A percentile compares a stretch with the other conserved stretches of the same genome.
Evolutionary conservation across 2,797 vertebrate species (phyloP).

Genomic region (Lutjanus campechanus): DNA sequence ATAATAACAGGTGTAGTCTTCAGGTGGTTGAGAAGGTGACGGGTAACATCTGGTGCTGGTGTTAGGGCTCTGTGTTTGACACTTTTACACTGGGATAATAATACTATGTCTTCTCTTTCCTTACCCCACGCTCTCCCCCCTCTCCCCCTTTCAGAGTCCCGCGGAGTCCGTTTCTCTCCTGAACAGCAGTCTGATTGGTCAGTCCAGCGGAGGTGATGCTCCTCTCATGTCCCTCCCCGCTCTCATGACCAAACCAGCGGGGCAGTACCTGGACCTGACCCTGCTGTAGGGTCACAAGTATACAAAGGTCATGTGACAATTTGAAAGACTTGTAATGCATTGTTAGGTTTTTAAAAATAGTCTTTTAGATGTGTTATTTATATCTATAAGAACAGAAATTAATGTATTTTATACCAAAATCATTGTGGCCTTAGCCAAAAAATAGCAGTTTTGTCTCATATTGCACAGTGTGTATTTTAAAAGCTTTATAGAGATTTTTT

Average conservation of each 20-base stretch:
- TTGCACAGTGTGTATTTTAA: constrained; percentile 87
- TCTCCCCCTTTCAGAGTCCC: constrained; percentile 73
- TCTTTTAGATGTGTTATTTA: constrained; percentile 85
- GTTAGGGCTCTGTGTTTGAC: constrained; percentile 13
- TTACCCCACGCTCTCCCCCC: not conserved
- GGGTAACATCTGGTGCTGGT: constrained; percentile 71
- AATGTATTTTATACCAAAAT: constrained; percentile 86
- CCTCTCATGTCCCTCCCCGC: constrained; percentile 79
- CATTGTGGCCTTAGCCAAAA: constrained; percentile 78
- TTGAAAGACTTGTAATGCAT: constrained; percentile 69
- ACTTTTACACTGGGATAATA: constrained; percentile 7
- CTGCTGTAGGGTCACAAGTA: constrained; percentile 77
- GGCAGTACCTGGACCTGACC: constrained; percentile 80
- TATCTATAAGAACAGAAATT: constrained; percentile 82
- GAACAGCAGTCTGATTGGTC: constrained; percentile 78
- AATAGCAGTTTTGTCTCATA: constrained; percentile 83
- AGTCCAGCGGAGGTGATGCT: constrained; percentile 79
- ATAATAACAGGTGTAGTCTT: constrained; percentile 30
- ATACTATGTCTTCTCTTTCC: constrained; percentile 34
- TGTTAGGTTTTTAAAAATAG: constrained; percentile 66
- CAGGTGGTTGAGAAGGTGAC: constrained; percentile 62
- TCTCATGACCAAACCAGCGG: constrained; percentile 81
- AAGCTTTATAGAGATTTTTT: constrained; percentile 81
- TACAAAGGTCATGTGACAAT: constrained; percentile 62
- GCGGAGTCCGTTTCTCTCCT: constrained; percentile 79